Evolutionary conservation across 1,140 invertebrate species (phyloP).

Genomic region (Trichoplusia ni): DNA sequence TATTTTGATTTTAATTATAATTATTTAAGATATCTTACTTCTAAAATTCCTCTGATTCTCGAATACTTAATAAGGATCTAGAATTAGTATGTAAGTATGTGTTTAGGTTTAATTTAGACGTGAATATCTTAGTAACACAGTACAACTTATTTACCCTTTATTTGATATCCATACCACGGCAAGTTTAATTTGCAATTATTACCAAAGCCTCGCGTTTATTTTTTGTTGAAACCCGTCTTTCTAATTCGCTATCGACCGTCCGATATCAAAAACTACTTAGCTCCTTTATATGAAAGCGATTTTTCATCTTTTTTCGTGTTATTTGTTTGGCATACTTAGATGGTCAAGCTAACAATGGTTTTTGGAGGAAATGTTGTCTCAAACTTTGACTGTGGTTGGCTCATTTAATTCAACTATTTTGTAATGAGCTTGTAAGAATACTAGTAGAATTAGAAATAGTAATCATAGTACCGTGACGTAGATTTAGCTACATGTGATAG

Average conservation of each 20-base stretch:
- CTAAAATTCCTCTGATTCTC: too few species aligned
- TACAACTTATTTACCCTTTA: neutral
- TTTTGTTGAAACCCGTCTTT: neutral
- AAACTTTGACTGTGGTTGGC: neutral
- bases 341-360: conserved; percentile 3
- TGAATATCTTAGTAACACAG: too few species aligned
- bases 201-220: neutral
- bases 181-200: conserved; percentile 3
- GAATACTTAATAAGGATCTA: too few species aligned
- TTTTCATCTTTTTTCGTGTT: conserved; percentile 22
- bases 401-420: too few species aligned
- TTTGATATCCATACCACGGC: neutral
- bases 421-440: too few species aligned
- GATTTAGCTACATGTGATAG: too few species aligned
- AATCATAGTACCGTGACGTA: too few species aligned
- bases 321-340: conserved; percentile 3
- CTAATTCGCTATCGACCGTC: conserved; percentile 10
- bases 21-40: neutral
- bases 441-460: too few species aligned
- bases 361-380: neutral
- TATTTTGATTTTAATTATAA: neutral
- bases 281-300: conserved; percentile 17
- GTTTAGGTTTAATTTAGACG: too few species aligned
- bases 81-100: neutral
- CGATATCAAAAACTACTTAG: conserved; percentile 23